A percentile compares a stretch with the other conserved stretches of the same genome.
These are phyloP conservation scores for Apotomis betuletana DNA, from an alignment of 2,888 invertebrate genomes.

Conservation along the genomic window DNA sequence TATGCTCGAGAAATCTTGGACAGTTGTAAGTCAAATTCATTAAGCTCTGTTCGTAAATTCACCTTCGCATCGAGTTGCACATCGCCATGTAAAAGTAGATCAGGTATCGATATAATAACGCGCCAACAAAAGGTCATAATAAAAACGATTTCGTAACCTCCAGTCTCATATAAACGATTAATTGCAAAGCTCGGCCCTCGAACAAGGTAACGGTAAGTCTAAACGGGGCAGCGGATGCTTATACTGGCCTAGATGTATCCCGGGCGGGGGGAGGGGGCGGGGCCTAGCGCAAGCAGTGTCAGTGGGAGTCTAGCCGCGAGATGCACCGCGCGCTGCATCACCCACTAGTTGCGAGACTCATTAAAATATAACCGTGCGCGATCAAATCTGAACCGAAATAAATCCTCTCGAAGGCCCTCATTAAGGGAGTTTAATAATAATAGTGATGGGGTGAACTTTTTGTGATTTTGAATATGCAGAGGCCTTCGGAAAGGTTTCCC, in stretches of 20 bases:
- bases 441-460: slow-evolving; percentile 1
- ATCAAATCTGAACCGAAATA: slow-evolving; percentile 10
- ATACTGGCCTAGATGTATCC: slow-evolving; percentile 16
- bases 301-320: slow-evolving; percentile 6
- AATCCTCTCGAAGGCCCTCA: slow-evolving; percentile 1
- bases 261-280: slow-evolving; percentile 7
- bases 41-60: too few relatives aligned
- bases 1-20: too few relatives aligned
- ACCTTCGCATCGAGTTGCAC: too few relatives aligned
- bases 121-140: not conserved
- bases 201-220: slow-evolving; percentile 7
- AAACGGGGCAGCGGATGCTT: slow-evolving; percentile 1
- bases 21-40: too few relatives aligned
- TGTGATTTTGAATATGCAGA: not conserved
- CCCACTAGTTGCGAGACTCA: slow-evolving; percentile 11
- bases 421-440: not conserved
- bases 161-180: slow-evolving; percentile 5
- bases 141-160: not conserved
- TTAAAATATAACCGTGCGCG: slow-evolving; percentile 16
- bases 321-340: not conserved
- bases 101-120: not conserved
- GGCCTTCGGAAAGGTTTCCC: too few relatives aligned
- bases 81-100: too few relatives aligned
- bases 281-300: slow-evolving; percentile 14
- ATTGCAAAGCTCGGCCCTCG: slow-evolving; percentile 3